Percentiles rank a stretch among this genome's conserved stretches.
These are phyloP conservation scores for Pyrrhosoma nymphula DNA, from an alignment of 2,888 invertebrate species.

Conservation along the genomic window DNA sequence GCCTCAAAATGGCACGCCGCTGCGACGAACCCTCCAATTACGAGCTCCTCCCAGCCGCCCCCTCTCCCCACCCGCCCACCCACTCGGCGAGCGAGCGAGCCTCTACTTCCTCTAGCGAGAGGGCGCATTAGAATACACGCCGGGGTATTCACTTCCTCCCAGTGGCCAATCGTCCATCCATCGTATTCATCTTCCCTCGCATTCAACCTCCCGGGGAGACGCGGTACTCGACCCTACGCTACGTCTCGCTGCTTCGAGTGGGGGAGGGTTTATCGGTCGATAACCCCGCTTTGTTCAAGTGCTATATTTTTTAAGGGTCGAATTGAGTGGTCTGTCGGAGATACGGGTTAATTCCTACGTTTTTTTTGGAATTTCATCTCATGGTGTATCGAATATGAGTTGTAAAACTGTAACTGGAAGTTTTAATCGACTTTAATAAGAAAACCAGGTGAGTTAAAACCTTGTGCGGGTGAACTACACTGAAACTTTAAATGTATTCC, in stretches of 20 bases:
- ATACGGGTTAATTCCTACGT: too few species aligned
- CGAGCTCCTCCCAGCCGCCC: not conserved
- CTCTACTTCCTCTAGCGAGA: not conserved
- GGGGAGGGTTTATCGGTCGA: not conserved
- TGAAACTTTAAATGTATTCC: too few species aligned
- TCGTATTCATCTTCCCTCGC: not conserved
- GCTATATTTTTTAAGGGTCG: not conserved
- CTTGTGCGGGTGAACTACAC: too few species aligned
- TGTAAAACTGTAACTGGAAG: too few species aligned
- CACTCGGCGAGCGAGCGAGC: not conserved
- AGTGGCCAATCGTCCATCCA: not conserved
- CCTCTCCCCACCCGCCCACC: not conserved
- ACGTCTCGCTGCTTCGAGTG: not conserved
- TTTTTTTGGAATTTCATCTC: too few species aligned
- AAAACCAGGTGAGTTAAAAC: too few species aligned
- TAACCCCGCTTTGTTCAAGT: not conserved
- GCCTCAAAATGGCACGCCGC: slow-evolving; percentile 9
- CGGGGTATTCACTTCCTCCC: not conserved
- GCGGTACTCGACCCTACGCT: not conserved
- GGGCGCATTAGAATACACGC: not conserved
- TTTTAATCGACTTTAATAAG: too few species aligned
- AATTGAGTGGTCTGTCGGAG: too few species aligned
- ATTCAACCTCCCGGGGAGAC: not conserved
- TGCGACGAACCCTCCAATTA: slow-evolving; percentile 14
- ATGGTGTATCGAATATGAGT: too few species aligned